phyloP scores from a whole-genome alignment of 2,113 vertebrate genomes.

The Lasiurus cinereus region DNA sequence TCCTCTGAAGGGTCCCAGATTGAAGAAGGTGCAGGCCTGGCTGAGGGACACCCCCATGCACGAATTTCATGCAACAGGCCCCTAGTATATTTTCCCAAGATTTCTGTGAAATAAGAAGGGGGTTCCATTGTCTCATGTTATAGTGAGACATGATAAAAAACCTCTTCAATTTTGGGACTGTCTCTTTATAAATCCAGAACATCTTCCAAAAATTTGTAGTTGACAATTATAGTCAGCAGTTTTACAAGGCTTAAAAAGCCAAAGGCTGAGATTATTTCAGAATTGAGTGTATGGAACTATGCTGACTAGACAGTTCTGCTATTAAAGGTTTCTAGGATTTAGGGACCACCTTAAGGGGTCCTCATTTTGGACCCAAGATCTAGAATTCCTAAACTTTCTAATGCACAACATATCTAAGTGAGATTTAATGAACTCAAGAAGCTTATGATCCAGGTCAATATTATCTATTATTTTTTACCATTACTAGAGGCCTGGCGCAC shows the following conservation, averaged over 20 bases:
- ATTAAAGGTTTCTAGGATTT: not conserved
- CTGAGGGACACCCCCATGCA: too few species aligned
- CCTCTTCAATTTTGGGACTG: not conserved
- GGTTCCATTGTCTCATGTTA: not conserved
- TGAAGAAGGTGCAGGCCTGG: too few species aligned
- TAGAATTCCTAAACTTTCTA: not conserved
- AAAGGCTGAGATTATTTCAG: not conserved
- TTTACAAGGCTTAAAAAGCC: not conserved
- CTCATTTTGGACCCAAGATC: not conserved
- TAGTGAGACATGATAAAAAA: not conserved
- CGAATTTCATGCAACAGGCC: too few species aligned
- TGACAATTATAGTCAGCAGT: not conserved
- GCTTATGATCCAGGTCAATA: not conserved
- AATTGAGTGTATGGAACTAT: not conserved
- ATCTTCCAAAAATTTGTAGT: slow-evolving; percentile 18
- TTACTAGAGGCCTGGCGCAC: not conserved
- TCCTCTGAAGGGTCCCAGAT: too few species aligned
- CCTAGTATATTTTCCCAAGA: not conserved
- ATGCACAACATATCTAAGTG: not conserved
- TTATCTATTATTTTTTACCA: not conserved
- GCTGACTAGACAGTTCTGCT: not conserved
- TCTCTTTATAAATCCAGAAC: not conserved
- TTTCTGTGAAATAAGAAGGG: not conserved
- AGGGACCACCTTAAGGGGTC: not conserved
- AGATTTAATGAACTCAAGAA: not conserved